Evolutionary conservation across 2,888 invertebrate species (phyloP).

Genomic region (Trachelus iudaicus): DNA sequence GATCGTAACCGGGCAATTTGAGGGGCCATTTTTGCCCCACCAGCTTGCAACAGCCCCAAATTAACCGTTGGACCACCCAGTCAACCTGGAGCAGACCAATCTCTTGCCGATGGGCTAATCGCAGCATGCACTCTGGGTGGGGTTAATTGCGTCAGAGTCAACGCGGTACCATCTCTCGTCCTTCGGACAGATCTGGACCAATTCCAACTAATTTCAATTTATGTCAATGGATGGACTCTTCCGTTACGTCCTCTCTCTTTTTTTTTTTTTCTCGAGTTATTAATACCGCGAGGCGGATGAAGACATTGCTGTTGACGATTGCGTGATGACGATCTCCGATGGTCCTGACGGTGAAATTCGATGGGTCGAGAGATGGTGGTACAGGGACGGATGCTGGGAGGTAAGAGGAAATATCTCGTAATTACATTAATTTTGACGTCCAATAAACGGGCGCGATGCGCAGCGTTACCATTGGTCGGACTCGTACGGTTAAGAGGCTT

Average conservation of each 20-base stretch:
- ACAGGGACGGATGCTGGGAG: slow-evolving; percentile 6
- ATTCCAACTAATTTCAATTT: too few species aligned
- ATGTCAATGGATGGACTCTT: too few species aligned
- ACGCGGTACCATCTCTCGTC: too few species aligned
- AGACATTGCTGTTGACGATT: too few species aligned
- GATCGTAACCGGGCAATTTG: slow-evolving; percentile 40
- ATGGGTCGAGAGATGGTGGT: slow-evolving; percentile 23
- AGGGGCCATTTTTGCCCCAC: slow-evolving; percentile 53
- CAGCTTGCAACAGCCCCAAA: slow-evolving; percentile 54
- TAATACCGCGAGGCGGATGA: too few species aligned
- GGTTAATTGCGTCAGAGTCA: slow-evolving; percentile 55
- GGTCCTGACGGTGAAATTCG: slow-evolving; percentile 5
- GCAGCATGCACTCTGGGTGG: slow-evolving; percentile 50
- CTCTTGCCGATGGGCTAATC: slow-evolving; percentile 59
- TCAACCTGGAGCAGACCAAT: slow-evolving; percentile 53
- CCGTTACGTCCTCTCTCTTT: too few species aligned
- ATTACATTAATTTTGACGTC: slow-evolving; percentile 37
- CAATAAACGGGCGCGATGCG: slow-evolving; percentile 16
- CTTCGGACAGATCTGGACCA: too few species aligned
- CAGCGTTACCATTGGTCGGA: background rate
- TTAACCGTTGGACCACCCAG: slow-evolving; percentile 62
- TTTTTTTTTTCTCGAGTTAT: too few species aligned
- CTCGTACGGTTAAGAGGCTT: background rate
- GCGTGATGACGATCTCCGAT: too few species aligned
- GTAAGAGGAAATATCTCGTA: slow-evolving; percentile 30